A percentile compares a stretch with the other conserved stretches of the same genome.
phyloP scores from a whole-genome alignment of 2,113 vertebrate species.

The Lasiurus borealis region DNA sequence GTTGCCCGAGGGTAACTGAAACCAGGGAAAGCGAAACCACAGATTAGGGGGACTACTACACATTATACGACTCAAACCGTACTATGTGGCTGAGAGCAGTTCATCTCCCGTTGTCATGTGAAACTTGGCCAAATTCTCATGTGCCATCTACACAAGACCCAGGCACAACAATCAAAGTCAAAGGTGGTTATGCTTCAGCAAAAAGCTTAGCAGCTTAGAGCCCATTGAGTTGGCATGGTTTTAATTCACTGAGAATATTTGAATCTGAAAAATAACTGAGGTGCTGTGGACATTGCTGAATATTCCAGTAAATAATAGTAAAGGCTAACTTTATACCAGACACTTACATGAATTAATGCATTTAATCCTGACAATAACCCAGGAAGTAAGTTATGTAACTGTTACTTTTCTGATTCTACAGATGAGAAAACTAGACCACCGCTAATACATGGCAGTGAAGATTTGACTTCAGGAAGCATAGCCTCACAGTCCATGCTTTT shows the following conservation, averaged over 20 bases:
- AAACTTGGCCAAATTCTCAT: neutral
- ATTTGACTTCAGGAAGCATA: neutral
- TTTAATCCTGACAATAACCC: neutral
- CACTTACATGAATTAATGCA: neutral
- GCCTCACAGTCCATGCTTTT: neutral
- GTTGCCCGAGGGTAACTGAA: neutral
- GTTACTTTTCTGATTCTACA: neutral
- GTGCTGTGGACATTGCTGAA: neutral
- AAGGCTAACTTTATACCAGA: neutral
- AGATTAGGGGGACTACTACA: neutral
- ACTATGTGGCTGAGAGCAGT: neutral
- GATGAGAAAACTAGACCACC: neutral
- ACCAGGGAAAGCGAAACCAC: neutral
- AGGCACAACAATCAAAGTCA: neutral
- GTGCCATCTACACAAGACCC: neutral
- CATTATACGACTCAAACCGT: too few relatives aligned
- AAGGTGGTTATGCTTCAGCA: neutral
- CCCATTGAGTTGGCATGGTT: neutral
- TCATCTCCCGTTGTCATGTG: neutral
- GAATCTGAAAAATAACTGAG: neutral
- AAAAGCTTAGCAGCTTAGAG: neutral
- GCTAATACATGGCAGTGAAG: neutral
- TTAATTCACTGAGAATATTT: conserved; percentile 5
- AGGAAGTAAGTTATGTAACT: neutral
- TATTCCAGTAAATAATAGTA: neutral